Percentiles rank a stretch among this genome's conserved stretches.
phyloP scores from a whole-genome alignment of 2,113 vertebrate genomes.

The Sitta europaea region DNA sequence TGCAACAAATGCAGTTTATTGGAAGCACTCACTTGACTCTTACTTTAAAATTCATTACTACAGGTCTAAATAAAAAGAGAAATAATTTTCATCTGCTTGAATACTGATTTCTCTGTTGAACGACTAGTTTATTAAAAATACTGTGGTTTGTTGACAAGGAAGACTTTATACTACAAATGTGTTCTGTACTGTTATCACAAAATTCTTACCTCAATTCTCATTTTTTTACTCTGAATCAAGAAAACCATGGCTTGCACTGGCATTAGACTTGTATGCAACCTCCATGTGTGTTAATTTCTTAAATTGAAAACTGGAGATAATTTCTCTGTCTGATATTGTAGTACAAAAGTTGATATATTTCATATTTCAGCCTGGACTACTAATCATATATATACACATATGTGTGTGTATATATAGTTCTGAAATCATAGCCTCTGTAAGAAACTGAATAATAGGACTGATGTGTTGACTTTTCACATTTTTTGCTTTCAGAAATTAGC shows the following conservation, averaged over 20 bases:
- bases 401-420: neutral
- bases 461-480: neutral
- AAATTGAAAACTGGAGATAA: neutral
- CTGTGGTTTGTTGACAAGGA: neutral
- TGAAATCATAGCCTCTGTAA: neutral
- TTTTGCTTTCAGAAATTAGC: slow-evolving; percentile 84
- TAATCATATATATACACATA: no score
- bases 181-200: neutral
- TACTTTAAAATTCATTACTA: neutral
- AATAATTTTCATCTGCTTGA: neutral
- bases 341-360: neutral
- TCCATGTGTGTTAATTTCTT: neutral
- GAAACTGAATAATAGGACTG: neutral
- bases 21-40: neutral
- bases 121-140: neutral
- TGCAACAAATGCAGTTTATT: neutral
- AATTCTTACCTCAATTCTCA: neutral
- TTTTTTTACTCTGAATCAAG: neutral
- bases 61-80: neutral
- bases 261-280: neutral
- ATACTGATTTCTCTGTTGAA: neutral
- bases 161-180: neutral
- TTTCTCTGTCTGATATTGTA: neutral
- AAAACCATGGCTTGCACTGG: neutral
- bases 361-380: neutral